phyloP scores from a whole-genome alignment of 2,888 invertebrate species.

The Phrixothrix hirtus region DNA sequence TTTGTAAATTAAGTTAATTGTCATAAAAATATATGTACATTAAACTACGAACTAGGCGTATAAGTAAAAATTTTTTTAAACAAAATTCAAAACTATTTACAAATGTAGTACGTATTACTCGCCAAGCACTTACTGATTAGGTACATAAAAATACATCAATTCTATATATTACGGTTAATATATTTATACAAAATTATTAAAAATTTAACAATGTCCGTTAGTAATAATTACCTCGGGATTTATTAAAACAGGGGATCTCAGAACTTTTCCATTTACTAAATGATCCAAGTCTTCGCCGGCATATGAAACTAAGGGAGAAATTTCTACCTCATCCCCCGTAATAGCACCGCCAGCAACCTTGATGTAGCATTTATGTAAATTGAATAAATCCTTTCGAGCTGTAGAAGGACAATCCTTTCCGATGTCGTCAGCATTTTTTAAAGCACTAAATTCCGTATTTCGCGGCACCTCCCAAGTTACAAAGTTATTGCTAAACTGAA shows the following conservation, averaged over 20 bases:
- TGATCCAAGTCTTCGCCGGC: constrained; percentile 82
- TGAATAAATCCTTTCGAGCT: constrained; percentile 75
- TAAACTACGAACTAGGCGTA: too few relatives aligned
- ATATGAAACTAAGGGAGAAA: constrained; percentile 89
- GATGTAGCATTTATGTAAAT: constrained; percentile 79
- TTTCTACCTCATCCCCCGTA: constrained; percentile 75
- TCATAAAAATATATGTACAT: too few relatives aligned
- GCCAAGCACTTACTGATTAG: too few relatives aligned
- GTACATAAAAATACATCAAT: too few relatives aligned
- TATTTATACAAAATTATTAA: too few relatives aligned
- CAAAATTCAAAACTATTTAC: too few relatives aligned
- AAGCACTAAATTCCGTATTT: constrained; percentile 92
- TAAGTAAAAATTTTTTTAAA: too few relatives aligned
- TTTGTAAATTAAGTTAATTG: too few relatives aligned
- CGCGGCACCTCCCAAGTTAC: constrained; percentile 91
- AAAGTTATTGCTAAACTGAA: constrained; percentile 88
- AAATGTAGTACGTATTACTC: too few relatives aligned
- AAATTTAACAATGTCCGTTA: constrained; percentile 15
- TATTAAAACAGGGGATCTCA: constrained; percentile 25
- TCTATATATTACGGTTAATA: too few relatives aligned
- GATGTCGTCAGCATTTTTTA: constrained; percentile 89
- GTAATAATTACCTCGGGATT: constrained; percentile 5
- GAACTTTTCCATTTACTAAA: constrained; percentile 25
- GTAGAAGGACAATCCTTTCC: constrained; percentile 92
- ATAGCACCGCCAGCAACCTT: constrained; percentile 80